Evolutionary conservation across 2,888 invertebrate species (phyloP).

Genomic region (Zonitis immaculata): DNA sequence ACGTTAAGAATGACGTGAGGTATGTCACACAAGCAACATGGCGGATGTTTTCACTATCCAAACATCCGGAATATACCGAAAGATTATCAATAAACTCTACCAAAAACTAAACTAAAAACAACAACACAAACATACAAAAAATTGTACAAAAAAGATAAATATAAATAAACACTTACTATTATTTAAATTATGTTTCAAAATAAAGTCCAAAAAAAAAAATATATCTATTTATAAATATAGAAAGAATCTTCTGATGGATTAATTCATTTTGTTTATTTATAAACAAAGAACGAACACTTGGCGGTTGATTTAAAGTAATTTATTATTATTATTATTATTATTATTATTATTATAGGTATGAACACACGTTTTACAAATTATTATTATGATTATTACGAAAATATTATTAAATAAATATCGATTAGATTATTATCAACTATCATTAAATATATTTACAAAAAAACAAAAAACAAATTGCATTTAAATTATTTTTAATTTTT

Average conservation of each 20-base stretch:
- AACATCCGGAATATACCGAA: conserved; percentile 34
- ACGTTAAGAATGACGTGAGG: conserved; percentile 46
- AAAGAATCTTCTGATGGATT: neutral
- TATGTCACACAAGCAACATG: conserved; percentile 48
- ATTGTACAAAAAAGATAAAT: neutral
- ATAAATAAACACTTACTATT: conserved; percentile 1
- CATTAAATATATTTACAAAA: too few relatives aligned
- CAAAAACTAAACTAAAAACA: too few relatives aligned
- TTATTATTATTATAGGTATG: neutral
- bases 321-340: neutral
- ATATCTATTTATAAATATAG: too few relatives aligned
- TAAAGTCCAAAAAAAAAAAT: too few relatives aligned
- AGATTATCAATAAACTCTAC: neutral
- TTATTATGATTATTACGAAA: neutral
- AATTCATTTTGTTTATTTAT: neutral
- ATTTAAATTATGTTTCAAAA: conserved; percentile 1
- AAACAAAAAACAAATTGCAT: neutral
- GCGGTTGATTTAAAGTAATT: neutral
- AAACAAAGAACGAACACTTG: conserved; percentile 1
- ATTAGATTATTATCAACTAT: neutral
- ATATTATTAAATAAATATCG: neutral
- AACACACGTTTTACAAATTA: neutral
- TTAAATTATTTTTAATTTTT: conserved; percentile 1
- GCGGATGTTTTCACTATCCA: conserved; percentile 44
- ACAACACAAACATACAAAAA: too few relatives aligned